Base-by-base conservation (phyloP, 2,113 vertebrate genomes). In the Syrrhaptes paradoxus region DNA sequence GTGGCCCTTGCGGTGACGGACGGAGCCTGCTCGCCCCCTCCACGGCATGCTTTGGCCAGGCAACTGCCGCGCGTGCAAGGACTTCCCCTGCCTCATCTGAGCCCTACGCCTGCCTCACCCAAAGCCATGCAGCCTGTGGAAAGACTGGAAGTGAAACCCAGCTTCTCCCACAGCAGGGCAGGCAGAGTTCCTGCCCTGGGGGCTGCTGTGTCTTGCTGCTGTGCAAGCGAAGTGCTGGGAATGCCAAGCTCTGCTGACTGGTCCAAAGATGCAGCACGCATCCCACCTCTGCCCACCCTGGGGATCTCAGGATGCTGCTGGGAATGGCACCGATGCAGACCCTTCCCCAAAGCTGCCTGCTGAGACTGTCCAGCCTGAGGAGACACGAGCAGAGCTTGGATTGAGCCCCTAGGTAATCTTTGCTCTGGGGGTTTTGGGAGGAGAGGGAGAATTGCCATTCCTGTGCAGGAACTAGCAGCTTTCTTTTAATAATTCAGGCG, bases 11-110 rank as follows among this genome's bases (percentile, higher is more conserved):
- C 0, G 0, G 15, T 4, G 32, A 16, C 1, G 20, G 49, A 48
- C 5, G 4, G 17, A 59, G 12, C 52, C 59, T 18, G 43, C 46
- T 51, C 7, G 7, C 13, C 46, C 14, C 8, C 59, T 10, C 28
- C 7, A 3, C 0, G 1, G 11, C 54, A 31, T 3, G 4, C 17
- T 6, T 66, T 2, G 9, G 36, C 32, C 66, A 24, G 74, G 52
- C 13, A 29, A 8, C 31, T 4, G 25, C 0, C 2, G n/a, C 17
- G 25, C 28, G 45, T 29, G 51, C 7, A 2, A 24, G 51, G 45
- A 3, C 11, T 71, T 21, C 26, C 3, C 77, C 79, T 74, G 62
- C 57, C 38, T 32, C 22, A 4, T 13, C 8, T 8, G 58, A 68
- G 36, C 57, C 24, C 65, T 24, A 32, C 77, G 32, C 24, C 67